Evolutionary conservation across 2,113 vertebrate species (phyloP).

Genomic region (Sebastes fasciatus): DNA sequence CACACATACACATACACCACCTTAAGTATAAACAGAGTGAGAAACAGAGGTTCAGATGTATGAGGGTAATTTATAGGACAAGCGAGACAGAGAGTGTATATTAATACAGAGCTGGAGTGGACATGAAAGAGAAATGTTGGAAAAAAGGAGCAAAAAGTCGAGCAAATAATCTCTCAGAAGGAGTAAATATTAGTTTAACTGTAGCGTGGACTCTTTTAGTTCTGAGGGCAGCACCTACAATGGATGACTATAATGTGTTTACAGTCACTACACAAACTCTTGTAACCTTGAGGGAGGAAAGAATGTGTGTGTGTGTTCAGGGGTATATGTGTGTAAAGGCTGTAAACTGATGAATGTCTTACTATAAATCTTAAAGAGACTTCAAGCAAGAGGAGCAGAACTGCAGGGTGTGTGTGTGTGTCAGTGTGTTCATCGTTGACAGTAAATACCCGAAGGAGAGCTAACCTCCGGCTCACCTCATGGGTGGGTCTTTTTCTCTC

Average conservation of each 20-base stretch:
- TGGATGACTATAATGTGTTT: slow-evolving; percentile 35
- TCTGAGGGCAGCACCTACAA: slow-evolving; percentile 18
- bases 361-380: slow-evolving; percentile 37
- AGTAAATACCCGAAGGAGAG: slow-evolving; percentile 63
- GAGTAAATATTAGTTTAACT: slow-evolving; percentile 65
- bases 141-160: slow-evolving; percentile 5
- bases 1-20: slow-evolving; percentile 2
- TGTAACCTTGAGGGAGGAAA: slow-evolving; percentile 10
- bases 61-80: slow-evolving; percentile 20
- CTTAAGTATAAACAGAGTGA: slow-evolving; percentile 3
- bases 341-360: slow-evolving; percentile 33
- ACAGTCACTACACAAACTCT: slow-evolving; percentile 28
- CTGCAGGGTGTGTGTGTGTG: slow-evolving; percentile 27
- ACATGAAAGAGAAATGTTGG: slow-evolving; percentile 35
- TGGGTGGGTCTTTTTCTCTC: slow-evolving; percentile 71
- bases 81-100: slow-evolving; percentile 6
- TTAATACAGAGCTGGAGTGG: not conserved
- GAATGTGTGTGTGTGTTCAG: slow-evolving; percentile 20
- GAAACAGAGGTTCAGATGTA: slow-evolving; percentile 2
- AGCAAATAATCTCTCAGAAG: slow-evolving; percentile 45
- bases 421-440: slow-evolving; percentile 52
- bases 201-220: slow-evolving; percentile 4
- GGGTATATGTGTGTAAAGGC: slow-evolving; percentile 10
- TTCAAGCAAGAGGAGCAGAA: slow-evolving; percentile 9
- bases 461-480: slow-evolving; percentile 80